Evolutionary conservation across 2,113 vertebrate species (phyloP), one percentile per base, ranked within the genome.

Genomic region (Ictidomys tridecemlineatus): DNA sequence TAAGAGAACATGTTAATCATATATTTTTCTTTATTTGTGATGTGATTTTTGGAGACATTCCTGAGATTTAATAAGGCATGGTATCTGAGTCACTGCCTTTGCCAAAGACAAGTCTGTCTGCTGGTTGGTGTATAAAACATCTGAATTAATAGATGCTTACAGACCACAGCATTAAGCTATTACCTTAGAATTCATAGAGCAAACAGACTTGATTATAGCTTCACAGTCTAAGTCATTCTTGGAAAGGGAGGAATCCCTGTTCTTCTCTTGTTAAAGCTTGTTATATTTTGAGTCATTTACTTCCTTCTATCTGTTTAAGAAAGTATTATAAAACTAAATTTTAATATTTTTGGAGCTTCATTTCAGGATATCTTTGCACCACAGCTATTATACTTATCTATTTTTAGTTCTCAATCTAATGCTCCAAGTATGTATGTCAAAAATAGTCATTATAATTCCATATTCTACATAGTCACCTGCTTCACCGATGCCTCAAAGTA

Each of bases 1-100:
- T 72, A 34, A 45, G 86, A 91, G 69, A 94, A 69, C 63, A 89
- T 53, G 32, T 85, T 93, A 88, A 96, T 97, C 73, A 91, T 79
- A 10, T 61, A 26, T 63, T 80, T 95, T 88, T 85, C 72, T 89
- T 39, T 78, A 69, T 86, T 58, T 80, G 63, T 61, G 37, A 83
- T 96, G 73, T 77, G 79, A 51, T 37, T 90, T 97, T 96, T 93
- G 94, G 96, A 93, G 48, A 39, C 42, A 37, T 26, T 95, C 84
- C 91, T 45, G 65, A 85, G 70, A 78, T 56, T 24, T 85, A 72
- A 51, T 85, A 84, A 86, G 69, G 34, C n/a, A 1, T 79, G 63
- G 84, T 28, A 63, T 73, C 26, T 97, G 88, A 93, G 53, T 95
- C 96, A 94, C 13, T 82, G 70, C 14, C 2, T 72, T 92, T n/a